Percentiles rank a stretch among this genome's conserved stretches.
phyloP scores from a whole-genome alignment of 2,888 invertebrate genomes.

The Ypsolopha sequella region DNA sequence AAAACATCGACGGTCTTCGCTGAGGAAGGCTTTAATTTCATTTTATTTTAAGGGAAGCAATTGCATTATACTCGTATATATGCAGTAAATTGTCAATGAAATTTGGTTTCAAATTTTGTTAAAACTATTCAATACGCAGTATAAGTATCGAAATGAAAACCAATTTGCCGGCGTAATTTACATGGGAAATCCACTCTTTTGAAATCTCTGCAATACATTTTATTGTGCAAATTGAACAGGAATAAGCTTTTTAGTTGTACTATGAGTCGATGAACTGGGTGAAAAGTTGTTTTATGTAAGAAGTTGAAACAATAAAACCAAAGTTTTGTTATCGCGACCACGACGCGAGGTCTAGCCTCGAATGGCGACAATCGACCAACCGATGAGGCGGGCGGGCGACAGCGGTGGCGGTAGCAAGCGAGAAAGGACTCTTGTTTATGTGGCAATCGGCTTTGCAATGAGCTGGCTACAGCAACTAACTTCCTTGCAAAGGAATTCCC shows the following conservation, averaged over 20 bases:
- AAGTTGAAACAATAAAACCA: slow-evolving; percentile 37
- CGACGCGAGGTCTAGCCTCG: slow-evolving; percentile 21
- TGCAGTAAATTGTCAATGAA: no score
- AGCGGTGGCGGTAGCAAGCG: slow-evolving; percentile 13
- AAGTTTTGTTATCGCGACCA: slow-evolving; percentile 42
- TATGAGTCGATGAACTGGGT: neutral
- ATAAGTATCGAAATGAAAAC: neutral
- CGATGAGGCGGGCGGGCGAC: slow-evolving; percentile 4
- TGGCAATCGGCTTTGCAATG: slow-evolving; percentile 57
- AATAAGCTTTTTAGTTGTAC: neutral
- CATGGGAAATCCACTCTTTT: neutral
- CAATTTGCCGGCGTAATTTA: neutral
- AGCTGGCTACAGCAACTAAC: slow-evolving; percentile 39
- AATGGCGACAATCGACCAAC: neutral
- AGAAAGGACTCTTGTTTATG: slow-evolving; percentile 41
- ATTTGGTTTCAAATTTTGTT: no score
- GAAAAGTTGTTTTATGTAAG: slow-evolving; percentile 12
- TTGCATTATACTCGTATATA: no score
- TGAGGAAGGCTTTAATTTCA: no score
- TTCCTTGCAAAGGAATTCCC: slow-evolving; percentile 43
- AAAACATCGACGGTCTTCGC: no score
- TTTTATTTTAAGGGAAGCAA: no score
- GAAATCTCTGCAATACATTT: neutral
- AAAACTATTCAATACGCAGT: no score
- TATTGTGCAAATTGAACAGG: no score